Conservation (phyloP, 2,888 invertebrate species). For the Apamea monoglypha region DNA sequence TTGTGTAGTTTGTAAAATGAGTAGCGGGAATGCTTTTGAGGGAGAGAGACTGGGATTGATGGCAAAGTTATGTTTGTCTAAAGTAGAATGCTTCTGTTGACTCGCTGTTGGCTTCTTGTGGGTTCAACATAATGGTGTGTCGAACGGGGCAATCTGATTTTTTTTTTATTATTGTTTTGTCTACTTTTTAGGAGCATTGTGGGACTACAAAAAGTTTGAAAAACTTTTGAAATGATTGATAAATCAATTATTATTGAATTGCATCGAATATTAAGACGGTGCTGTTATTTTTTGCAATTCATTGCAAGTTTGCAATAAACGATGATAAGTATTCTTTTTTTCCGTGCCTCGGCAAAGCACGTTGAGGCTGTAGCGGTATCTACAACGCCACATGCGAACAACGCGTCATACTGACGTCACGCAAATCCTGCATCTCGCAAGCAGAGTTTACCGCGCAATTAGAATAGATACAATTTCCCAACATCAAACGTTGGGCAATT, state of each 20-base stretch:
- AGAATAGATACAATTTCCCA: no score
- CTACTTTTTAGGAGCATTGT: slow-evolving; percentile 25
- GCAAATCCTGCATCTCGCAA: no score
- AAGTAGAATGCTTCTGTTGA: slow-evolving; percentile 60
- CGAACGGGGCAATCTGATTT: slow-evolving; percentile 33
- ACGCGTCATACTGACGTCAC: no score
- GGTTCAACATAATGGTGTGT: slow-evolving; percentile 55
- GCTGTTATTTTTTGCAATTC: neutral
- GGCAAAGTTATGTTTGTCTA: slow-evolving; percentile 56
- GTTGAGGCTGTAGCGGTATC: no score
- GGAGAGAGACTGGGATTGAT: neutral
- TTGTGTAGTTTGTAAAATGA: slow-evolving; percentile 43
- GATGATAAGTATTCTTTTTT: neutral
- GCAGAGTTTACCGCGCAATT: no score
- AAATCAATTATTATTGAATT: neutral
- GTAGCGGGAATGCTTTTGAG: neutral
- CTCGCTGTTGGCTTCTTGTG: slow-evolving; percentile 46
- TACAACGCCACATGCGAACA: no score
- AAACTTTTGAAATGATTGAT: neutral
- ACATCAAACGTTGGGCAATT: no score
- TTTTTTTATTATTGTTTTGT: slow-evolving; percentile 32
- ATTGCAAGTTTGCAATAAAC: neutral
- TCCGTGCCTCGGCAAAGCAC: neutral
- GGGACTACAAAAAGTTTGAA: neutral
- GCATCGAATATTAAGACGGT: neutral